These are phyloP conservation scores for Actenoides lindsayi DNA, from an alignment of 2,113 vertebrate genomes.

Conservation along the genomic window DNA sequence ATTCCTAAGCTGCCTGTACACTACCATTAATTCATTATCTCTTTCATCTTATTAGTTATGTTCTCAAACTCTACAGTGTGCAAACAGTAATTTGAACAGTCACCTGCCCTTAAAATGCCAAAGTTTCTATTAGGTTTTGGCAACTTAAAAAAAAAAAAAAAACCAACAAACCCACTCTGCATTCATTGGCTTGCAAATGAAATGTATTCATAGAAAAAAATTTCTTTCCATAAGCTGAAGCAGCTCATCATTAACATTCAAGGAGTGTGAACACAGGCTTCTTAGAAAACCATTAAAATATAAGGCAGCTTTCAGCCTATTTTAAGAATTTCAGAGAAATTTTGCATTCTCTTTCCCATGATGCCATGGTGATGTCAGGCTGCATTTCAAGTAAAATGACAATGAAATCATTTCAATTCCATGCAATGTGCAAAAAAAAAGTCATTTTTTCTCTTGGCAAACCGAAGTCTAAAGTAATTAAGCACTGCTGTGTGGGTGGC, in stretches of 20 bases:
- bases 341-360: conserved; percentile 79
- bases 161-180: background rate
- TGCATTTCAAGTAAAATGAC: conserved; percentile 82
- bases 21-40: conserved; percentile 39
- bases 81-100: conserved; percentile 53
- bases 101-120: conserved; percentile 48
- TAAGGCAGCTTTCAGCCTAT: conserved; percentile 80
- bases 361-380: conserved; percentile 82
- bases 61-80: background rate
- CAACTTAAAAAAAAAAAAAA: background rate
- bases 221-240: conserved; percentile 67
- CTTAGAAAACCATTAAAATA: conserved; percentile 71
- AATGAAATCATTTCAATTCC: conserved; percentile 83
- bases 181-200: conserved; percentile 53
- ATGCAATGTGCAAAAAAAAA: conserved; percentile 77
- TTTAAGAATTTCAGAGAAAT: conserved; percentile 81
- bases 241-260: conserved; percentile 77
- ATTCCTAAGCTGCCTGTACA: conserved; percentile 37
- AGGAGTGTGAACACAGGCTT: conserved; percentile 73
- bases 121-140: conserved; percentile 14
- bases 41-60: conserved; percentile 46
- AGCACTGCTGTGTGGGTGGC: conserved; percentile 84
- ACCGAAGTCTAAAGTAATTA: conserved; percentile 86
- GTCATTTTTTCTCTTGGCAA: conserved; percentile 84
- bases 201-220: conserved; percentile 65